phyloP scores from a whole-genome alignment of 92 coral and sea anemone genomes.

The Epizoanthus fatuus region DNA sequence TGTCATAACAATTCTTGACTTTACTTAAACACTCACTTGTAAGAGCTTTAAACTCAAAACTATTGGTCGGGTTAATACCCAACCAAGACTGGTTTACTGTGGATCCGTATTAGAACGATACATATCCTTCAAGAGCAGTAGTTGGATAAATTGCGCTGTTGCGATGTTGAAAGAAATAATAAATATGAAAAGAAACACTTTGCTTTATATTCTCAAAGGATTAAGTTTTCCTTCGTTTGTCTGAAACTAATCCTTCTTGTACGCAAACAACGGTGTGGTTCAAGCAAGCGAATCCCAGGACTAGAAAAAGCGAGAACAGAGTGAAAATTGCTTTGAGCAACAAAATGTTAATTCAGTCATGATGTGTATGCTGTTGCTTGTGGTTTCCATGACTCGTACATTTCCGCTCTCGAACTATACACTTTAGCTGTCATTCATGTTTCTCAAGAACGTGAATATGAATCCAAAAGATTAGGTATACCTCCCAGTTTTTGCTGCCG shows the following conservation, averaged over 20 bases:
- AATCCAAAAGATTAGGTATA: slow-evolving; percentile 7
- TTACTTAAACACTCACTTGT: not conserved
- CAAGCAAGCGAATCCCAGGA: not conserved
- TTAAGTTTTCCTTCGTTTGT: not conserved
- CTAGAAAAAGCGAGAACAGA: not conserved
- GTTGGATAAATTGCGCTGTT: slow-evolving; percentile 37
- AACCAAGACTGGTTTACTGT: not conserved
- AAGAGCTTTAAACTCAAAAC: not conserved
- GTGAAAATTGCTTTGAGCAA: not conserved
- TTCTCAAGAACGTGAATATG: slow-evolving; percentile 19
- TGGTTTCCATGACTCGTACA: not conserved
- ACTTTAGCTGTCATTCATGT: slow-evolving; percentile 38
- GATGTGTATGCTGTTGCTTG: not conserved
- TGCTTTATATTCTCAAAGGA: not conserved
- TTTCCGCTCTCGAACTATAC: slow-evolving; percentile 40
- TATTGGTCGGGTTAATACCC: not conserved
- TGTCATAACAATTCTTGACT: not conserved
- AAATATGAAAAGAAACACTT: not conserved
- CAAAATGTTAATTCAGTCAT: not conserved
- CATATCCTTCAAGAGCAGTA: slow-evolving; percentile 11
- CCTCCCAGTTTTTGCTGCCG: slow-evolving; percentile 23
- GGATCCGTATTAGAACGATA: not conserved
- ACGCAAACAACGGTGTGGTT: not conserved
- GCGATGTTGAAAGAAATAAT: slow-evolving; percentile 30
- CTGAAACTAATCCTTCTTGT: slow-evolving; percentile 11